Conservation (phyloP, 2,113 vertebrate species). For the Miniopterus natalensis region DNA sequence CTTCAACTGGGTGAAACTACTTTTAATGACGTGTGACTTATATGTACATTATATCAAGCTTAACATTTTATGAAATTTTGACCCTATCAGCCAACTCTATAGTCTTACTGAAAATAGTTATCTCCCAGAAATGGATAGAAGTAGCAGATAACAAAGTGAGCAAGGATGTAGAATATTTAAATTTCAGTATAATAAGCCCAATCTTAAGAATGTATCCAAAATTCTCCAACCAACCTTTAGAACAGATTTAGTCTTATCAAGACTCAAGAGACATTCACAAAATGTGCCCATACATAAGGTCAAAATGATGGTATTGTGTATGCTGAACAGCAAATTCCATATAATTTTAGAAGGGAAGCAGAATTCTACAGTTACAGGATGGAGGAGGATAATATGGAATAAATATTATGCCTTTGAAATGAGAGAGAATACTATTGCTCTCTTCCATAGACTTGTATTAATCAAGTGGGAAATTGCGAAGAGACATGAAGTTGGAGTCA, state of each 20-base stretch:
- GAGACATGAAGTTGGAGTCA: not conserved
- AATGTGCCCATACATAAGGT: not conserved
- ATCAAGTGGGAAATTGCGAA: not conserved
- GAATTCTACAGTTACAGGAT: not conserved
- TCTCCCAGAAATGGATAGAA: not conserved
- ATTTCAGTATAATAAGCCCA: not conserved
- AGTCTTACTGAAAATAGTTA: not conserved
- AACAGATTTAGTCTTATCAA: not conserved
- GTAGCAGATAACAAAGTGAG: not conserved
- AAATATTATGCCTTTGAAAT: not conserved
- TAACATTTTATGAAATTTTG: constrained; percentile 22
- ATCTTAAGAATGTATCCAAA: not conserved
- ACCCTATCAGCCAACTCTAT: not conserved
- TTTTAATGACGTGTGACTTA: not conserved
- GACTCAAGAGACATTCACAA: not conserved
- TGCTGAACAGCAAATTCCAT: not conserved
- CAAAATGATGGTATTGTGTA: not conserved
- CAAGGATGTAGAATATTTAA: not conserved
- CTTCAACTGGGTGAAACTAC: too few relatives aligned
- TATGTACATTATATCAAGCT: not conserved
- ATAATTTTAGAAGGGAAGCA: not conserved
- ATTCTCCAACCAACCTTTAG: not conserved
- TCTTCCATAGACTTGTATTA: not conserved
- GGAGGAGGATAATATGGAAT: not conserved
- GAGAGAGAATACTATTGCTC: not conserved